phyloP scores from a whole-genome alignment of 2,797 vertebrate genomes.

The Argentina silus region DNA sequence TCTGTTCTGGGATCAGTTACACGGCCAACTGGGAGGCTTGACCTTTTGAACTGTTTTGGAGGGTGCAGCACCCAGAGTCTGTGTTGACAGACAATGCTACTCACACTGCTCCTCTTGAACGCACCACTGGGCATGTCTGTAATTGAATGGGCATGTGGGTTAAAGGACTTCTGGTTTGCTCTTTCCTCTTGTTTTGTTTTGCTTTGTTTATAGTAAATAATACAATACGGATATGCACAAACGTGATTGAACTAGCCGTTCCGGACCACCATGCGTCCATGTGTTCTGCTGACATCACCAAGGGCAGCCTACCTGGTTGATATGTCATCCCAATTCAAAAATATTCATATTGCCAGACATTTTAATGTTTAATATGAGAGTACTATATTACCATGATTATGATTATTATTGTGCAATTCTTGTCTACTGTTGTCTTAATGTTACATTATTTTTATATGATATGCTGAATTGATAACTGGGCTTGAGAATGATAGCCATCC shows the following conservation, averaged over 20 bases:
- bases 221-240: constrained; percentile 81
- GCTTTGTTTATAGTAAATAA: constrained; percentile 68
- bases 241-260: constrained; percentile 75
- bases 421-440: constrained; percentile 93
- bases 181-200: constrained; percentile 50
- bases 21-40: constrained; percentile 44
- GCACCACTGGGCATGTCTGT: constrained; percentile 59
- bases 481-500: constrained; percentile 83
- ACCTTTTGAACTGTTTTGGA: constrained; percentile 51
- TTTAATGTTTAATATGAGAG: constrained; percentile 97
- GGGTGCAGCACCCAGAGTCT: constrained; percentile 27
- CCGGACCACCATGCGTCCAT: constrained; percentile 65
- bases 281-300: constrained; percentile 51
- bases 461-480: constrained; percentile 80
- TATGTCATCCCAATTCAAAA: constrained; percentile 82
- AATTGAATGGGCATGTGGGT: constrained; percentile 56
- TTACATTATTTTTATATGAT: constrained; percentile 96
- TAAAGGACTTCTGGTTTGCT: constrained; percentile 61
- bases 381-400: constrained; percentile 92
- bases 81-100: constrained; percentile 37
- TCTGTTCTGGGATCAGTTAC: constrained; percentile 35
- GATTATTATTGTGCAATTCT: constrained; percentile 93
- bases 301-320: constrained; percentile 69
- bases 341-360: constrained; percentile 92
- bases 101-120: constrained; percentile 39